Evolutionary conservation across 2,888 invertebrate species (phyloP).

Genomic region (Trisateles emortualis): DNA sequence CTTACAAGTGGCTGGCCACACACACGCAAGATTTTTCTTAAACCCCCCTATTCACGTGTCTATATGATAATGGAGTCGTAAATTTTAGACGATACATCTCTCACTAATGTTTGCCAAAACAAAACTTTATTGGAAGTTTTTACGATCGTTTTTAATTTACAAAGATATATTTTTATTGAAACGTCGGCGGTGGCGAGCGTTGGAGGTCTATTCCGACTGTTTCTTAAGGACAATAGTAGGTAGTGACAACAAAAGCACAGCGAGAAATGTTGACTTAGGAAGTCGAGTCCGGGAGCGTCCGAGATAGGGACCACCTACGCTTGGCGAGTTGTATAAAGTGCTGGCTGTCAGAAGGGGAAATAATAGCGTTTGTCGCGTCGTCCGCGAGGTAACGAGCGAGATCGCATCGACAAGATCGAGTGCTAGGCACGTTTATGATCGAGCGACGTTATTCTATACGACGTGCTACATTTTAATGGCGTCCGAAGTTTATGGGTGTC

Average conservation of each 20-base stretch:
- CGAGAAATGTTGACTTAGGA: slow-evolving; percentile 72
- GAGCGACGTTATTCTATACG: slow-evolving; percentile 52
- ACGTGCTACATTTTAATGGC: slow-evolving; percentile 39
- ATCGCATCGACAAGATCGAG: slow-evolving; percentile 58
- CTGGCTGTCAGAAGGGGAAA: slow-evolving; percentile 62
- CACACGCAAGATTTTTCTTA: slow-evolving; percentile 40
- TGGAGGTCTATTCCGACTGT: slow-evolving; percentile 61
- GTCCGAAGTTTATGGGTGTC: slow-evolving; percentile 30
- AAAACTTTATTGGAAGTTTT: slow-evolving; percentile 60
- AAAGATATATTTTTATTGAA: slow-evolving; percentile 54
- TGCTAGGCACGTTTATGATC: slow-evolving; percentile 56
- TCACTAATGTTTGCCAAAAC: slow-evolving; percentile 64
- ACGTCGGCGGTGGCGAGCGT: slow-evolving; percentile 46
- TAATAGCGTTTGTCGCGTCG: slow-evolving; percentile 58
- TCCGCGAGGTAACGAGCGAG: slow-evolving; percentile 55
- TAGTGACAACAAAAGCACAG: slow-evolving; percentile 73
- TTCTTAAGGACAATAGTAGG: slow-evolving; percentile 65
- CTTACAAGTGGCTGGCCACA: slow-evolving; percentile 32
- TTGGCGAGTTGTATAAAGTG: slow-evolving; percentile 54
- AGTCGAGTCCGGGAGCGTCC: slow-evolving; percentile 48
- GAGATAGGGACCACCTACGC: slow-evolving; percentile 77
- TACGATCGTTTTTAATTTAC: slow-evolving; percentile 65
- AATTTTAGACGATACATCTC: slow-evolving; percentile 49
- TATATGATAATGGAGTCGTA: slow-evolving; percentile 63
- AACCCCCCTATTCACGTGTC: slow-evolving; percentile 43